Base-by-base conservation (phyloP, 2,888 invertebrate species). In the Tetragonula carbonaria region DNA sequence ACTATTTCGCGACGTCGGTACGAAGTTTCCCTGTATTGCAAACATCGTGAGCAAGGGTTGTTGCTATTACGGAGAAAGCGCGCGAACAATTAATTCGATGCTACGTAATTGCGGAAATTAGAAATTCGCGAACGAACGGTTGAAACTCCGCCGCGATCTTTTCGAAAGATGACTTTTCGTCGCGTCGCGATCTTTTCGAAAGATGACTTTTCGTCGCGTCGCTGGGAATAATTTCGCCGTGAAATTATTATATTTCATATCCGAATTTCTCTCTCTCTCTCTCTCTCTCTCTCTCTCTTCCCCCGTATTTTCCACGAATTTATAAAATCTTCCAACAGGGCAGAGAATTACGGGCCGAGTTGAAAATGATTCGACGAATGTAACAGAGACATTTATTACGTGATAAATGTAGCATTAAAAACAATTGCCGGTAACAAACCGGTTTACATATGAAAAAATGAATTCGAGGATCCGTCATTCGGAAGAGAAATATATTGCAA, bases 1-100 rank as follows among this genome's bases (percentile, higher is more conserved):
- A 63, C 80, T 80, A 38, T 80, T 74, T n/a, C 62, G 62, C 75
- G 38, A 67, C 59, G 14, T 74, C 51, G 16, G 57, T 8, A 23
- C 45, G 0, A 14, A 74, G 62, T 45, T 28, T 79, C 59, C 16
- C 2, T 16, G 11, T 66, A 57, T 33, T 21, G 18, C n/a, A 57
- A 66, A 59, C 33, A 14, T 16, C 23, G n/a, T n/a, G 5, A 14
- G 14, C 14, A 23, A 59, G 14, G 14, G 14, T 57, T n/a, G n/a
- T n/a, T 45, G n/a, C 16, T n/a, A 18, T 59, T 23, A 23, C 4
- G 13, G 18, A 28, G 23, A 62, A 33, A 65, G 16, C 33, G 8
- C 18, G 28, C 13, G 18, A 38, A 21, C 13, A 5, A 28, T 38
- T n/a, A 74, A 65, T 28, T 28, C 23, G 33, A 28, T n/a, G 59